Conservation (phyloP, 2,888 invertebrate genomes). For the Nudaria mundana region DNA sequence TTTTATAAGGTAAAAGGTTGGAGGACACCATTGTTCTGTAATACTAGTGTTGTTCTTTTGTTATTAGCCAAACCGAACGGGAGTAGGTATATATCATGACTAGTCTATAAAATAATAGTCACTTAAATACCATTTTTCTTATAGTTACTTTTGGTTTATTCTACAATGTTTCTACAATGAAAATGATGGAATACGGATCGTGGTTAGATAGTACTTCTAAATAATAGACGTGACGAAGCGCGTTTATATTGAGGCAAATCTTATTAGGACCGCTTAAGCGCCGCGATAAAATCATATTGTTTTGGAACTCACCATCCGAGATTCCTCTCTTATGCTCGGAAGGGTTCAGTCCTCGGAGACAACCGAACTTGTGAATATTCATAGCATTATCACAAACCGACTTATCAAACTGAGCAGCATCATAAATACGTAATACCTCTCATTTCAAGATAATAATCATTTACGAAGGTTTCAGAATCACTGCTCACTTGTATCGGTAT, state of each 20-base stretch:
- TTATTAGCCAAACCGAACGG: constrained; percentile 50
- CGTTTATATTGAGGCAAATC: constrained; percentile 80
- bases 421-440: constrained; percentile 65
- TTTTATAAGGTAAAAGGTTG: constrained; percentile 75
- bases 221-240: constrained; percentile 77
- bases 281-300: constrained; percentile 79
- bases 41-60: constrained; percentile 68
- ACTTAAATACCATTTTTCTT: constrained; percentile 39
- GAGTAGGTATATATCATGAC: constrained; percentile 42
- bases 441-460: constrained; percentile 52
- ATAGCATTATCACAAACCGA: constrained; percentile 74
- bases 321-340: constrained; percentile 75
- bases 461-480: constrained; percentile 38
- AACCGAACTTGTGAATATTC: constrained; percentile 71
- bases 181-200: constrained; percentile 50
- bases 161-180: constrained; percentile 44
- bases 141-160: no score
- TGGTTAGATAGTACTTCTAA: constrained; percentile 71
- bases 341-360: constrained; percentile 74
- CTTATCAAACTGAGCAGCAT: constrained; percentile 66
- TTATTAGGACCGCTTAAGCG: constrained; percentile 78
- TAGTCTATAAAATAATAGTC: constrained; percentile 43
- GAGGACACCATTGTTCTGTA: constrained; percentile 71
- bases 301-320: constrained; percentile 75
- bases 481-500: constrained; percentile 32